Evolutionary conservation across 2,888 invertebrate genomes (phyloP).

Genomic region (Eristalis pertinax): DNA sequence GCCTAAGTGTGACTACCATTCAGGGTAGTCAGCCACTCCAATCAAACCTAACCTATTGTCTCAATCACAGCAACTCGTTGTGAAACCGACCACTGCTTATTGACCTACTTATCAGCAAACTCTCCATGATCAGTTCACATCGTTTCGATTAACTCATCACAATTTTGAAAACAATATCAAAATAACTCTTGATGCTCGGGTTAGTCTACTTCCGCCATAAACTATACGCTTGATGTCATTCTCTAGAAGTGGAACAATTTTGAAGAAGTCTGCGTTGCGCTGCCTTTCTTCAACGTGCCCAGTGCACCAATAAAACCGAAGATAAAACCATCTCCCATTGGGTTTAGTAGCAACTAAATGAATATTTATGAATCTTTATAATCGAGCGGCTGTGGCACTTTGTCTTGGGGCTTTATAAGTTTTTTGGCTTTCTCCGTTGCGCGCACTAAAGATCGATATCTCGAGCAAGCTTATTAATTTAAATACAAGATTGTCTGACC

Average conservation of each 20-base stretch:
- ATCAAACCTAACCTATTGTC: too few species aligned
- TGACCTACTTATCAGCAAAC: neutral
- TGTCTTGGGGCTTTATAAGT: constrained; percentile 7
- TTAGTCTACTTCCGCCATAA: neutral
- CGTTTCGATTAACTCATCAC: neutral
- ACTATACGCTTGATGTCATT: neutral
- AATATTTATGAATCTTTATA: constrained; percentile 48
- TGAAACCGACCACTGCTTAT: too few species aligned
- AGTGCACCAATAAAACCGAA: constrained; percentile 18
- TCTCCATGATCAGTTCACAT: neutral
- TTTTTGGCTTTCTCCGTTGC: constrained; percentile 20
- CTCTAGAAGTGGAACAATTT: neutral
- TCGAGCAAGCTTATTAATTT: constrained; percentile 37
- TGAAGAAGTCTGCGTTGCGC: neutral
- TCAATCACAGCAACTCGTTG: too few species aligned
- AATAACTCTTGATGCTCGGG: neutral
- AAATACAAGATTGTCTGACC: constrained; percentile 26
- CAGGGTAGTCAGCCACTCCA: too few species aligned
- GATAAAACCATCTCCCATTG: neutral
- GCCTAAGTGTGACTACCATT: too few species aligned
- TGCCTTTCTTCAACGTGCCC: neutral
- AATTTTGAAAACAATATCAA: neutral
- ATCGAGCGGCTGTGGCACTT: neutral
- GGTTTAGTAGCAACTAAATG: constrained; percentile 14
- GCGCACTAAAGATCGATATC: constrained; percentile 42